Evolutionary conservation across 2,888 invertebrate species (phyloP), one percentile per base, ranked within the genome.

Genomic region (Latrodectus elegans): DNA sequence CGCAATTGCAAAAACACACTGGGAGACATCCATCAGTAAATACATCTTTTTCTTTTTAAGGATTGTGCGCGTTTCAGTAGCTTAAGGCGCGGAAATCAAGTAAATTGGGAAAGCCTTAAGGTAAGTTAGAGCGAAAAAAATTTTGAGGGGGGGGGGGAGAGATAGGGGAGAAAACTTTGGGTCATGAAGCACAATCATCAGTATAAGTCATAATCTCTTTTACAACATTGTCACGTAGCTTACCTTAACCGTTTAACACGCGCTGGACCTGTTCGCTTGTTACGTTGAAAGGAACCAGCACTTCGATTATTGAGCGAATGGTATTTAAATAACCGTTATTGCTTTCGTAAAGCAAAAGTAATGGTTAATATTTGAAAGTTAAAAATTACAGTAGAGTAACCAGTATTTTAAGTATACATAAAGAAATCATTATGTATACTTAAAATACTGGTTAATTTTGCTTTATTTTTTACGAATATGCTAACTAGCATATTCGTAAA

Each of bases 121-220:
- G 65, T 22, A 71, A 52, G 68, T 52, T 52, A 72, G 76, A 74
- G 67, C 55, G 15, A 67, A n/a, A 80, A 64, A 80, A 51, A 81
- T 8, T 17, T 26, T 17, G 22, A 22, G 67, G 67, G 67, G 51
- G 15, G 51, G 15, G 12, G 10, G n/a, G 4, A n/a, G 8, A 78
- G 77, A 55, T n/a, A 53, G 52, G 38, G 72, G 75, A 83, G 49
- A 83, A 60, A 83, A 52, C 52, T 3, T 14, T 38, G 65, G 84
- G 84, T 84, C 84, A 84, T 84, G 77, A 65, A 71, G 84, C 77
- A 84, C 84, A 77, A 68, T 64, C 53, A 67, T 82, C 82, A 52
- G 76, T 68, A 84, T 84, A 84, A 77, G 84, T 84, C 84, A 84
- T 77, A 84, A 77, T 72, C 84, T 84, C 51, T 52, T 84, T 84